Percentiles rank a stretch among this genome's conserved stretches.
phyloP scores from a whole-genome alignment of 2,113 vertebrate genomes.

The Lepus timidus region DNA sequence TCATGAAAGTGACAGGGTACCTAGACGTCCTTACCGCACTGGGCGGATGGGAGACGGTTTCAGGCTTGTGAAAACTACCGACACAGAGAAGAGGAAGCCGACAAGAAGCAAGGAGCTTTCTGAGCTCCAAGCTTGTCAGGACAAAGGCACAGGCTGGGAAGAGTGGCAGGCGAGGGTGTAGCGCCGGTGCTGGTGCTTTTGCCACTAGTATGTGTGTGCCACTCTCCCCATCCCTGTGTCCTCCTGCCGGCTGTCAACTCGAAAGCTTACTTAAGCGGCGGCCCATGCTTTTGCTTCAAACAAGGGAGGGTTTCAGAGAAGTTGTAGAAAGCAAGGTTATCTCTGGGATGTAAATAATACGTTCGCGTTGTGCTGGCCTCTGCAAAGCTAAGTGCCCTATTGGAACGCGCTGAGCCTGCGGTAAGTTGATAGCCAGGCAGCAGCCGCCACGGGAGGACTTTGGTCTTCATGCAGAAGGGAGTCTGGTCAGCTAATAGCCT shows the following conservation, averaged over 20 bases:
- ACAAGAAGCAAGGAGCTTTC: not conserved
- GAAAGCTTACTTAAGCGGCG: not conserved
- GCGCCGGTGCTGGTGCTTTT: not conserved
- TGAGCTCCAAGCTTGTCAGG: not conserved
- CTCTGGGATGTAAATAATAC: slow-evolving; percentile 75
- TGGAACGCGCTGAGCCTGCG: slow-evolving; percentile 71
- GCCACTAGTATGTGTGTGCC: not conserved
- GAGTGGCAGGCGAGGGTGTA: not conserved
- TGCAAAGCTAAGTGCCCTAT: slow-evolving; percentile 41
- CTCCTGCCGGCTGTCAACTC: slow-evolving; percentile 1
- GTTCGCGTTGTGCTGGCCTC: slow-evolving; percentile 37
- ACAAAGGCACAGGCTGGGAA: not conserved
- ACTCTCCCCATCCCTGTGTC: not conserved
- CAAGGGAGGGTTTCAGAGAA: slow-evolving; percentile 35
- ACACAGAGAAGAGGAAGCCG: not conserved
- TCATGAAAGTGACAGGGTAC: not conserved
- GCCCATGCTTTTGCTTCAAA: slow-evolving; percentile 37
- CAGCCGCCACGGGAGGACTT: slow-evolving; percentile 54
- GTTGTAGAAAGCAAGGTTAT: slow-evolving; percentile 66
- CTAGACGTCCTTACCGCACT: not conserved
- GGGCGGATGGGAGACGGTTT: not conserved
- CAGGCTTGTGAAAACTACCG: not conserved
- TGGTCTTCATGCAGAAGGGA: slow-evolving; percentile 56
- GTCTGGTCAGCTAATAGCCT: slow-evolving; percentile 64
- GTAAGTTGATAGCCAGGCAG: slow-evolving; percentile 59